Evolutionary conservation across 2,888 invertebrate species (phyloP), one percentile per base, ranked within the genome.

Genomic region (Mystacides longicornis): DNA sequence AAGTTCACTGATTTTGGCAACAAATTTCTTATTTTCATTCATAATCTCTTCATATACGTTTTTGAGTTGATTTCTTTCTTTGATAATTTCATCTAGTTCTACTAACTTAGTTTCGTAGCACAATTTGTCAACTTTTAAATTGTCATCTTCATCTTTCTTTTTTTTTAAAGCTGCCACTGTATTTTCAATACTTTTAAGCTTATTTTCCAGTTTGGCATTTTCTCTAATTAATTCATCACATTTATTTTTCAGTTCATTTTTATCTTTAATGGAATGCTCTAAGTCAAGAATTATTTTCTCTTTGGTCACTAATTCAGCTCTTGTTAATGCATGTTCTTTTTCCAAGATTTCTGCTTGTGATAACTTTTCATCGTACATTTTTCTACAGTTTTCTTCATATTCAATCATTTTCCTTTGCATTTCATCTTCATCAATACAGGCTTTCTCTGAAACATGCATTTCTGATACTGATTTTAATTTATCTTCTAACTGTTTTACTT

Each of bases 341-440:
- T 61, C 56, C 60, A 60, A 42, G 45, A 43, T 54, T 57, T 58
- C 53, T 53, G 47, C 20, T 49, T 59, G 47, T 22, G 46, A 23
- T 50, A 66, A 67, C n/a, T 65, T 64, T 54, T 72, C 67, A 49
- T 67, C 63, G 42, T 66, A 66, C 33, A 67, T 62, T 20, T 62
- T 55, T 46, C 56, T 58, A 43, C 70, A 57, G 42, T 64, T 57
- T 42, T 66, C 60, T 62, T 67, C 67, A 19, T 75, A 60, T 55
- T 67, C 62, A 57, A 65, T 67, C 19, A 70, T 58, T 60, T 68
- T 65, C 52, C 58, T 60, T 22, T 62, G 56, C 51, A 69, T 54
- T 56, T 59, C 63, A 23, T 61, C 27, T 45, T 58, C 37, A 9
- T 51, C 49, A 57, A 49, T 23, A 48, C 54, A 23, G 14, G 56